A percentile compares a stretch with the other conserved stretches of the same genome.
These are phyloP conservation scores for Porites divaricata DNA, from an alignment of 92 coral and sea anemone species.

Conservation along the genomic window DNA sequence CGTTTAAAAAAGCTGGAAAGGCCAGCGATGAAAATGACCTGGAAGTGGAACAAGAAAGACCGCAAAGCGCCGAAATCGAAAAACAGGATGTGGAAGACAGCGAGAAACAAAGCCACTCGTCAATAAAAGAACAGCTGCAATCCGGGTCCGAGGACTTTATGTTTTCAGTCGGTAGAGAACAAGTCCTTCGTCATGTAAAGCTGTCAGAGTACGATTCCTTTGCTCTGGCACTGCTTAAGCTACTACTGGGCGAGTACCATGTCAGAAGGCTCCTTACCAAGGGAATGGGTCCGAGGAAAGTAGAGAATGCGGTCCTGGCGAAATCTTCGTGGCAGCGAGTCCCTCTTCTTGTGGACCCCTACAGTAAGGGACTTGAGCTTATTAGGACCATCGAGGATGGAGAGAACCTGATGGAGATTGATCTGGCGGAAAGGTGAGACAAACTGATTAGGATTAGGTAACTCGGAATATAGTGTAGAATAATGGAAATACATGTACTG, in stretches of 20 bases:
- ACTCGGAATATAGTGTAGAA: too few species aligned
- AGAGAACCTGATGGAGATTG: conserved; percentile 80
- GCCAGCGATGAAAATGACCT: background rate
- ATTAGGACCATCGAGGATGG: conserved; percentile 84
- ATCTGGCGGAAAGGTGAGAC: conserved; percentile 88
- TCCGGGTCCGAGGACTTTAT: background rate
- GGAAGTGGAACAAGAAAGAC: conserved; percentile 14
- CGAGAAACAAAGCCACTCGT: conserved; percentile 23
- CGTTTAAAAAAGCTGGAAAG: background rate
- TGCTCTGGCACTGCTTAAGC: conserved; percentile 83
- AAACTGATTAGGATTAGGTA: background rate
- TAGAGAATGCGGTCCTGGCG: conserved; percentile 92
- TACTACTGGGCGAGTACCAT: conserved; percentile 79
- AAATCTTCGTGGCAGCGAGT: conserved; percentile 95
- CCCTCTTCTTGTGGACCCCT: conserved; percentile 91
- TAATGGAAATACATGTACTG: background rate
- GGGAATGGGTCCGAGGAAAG: conserved; percentile 91
- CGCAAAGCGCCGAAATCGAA: conserved; percentile 41
- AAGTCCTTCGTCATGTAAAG: conserved; percentile 21
- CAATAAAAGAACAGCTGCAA: background rate
- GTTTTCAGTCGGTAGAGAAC: background rate
- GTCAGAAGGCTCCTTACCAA: conserved; percentile 85
- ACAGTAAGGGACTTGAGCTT: conserved; percentile 84
- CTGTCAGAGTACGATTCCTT: conserved; percentile 89
- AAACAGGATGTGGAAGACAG: conserved; percentile 54